Percentiles rank a stretch among this genome's conserved stretches.
These are phyloP conservation scores for Apomyelois bistriatella DNA, from an alignment of 2,888 invertebrate species.

Conservation along the genomic window DNA sequence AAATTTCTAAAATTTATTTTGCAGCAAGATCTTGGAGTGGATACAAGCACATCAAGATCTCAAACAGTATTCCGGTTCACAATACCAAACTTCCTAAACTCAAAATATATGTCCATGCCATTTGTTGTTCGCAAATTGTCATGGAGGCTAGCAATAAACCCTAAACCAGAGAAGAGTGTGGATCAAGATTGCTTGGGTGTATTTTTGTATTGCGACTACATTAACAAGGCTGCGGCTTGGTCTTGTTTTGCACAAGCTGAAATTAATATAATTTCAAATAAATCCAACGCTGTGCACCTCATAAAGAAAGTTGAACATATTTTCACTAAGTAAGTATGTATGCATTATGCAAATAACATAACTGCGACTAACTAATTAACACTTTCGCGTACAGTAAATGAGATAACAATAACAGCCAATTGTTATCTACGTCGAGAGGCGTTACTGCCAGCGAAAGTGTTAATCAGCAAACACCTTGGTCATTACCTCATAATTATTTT, in stretches of 20 bases:
- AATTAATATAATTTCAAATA: constrained; percentile 6
- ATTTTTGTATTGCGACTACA: constrained; percentile 1
- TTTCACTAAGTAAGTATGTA: neutral
- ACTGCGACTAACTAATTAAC: no score
- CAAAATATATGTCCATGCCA: neutral
- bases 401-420: no score
- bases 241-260: neutral
- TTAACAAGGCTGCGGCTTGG: neutral
- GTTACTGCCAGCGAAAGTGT: no score
- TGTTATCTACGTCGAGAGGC: no score
- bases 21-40: neutral
- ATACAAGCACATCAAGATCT: neutral
- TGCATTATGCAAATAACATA: no score
- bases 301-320: neutral
- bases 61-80: neutral
- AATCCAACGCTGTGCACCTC: constrained; percentile 5
- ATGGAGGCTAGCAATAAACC: neutral
- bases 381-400: no score
- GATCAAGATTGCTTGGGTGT: constrained; percentile 3
- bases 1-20: neutral
- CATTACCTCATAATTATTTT: no score
- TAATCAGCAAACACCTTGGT: no score
- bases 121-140: constrained; percentile 1
- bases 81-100: neutral
- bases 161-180: neutral